These are phyloP conservation scores for Polydrusus cervinus DNA, from an alignment of 2,888 invertebrate species.

Conservation along the genomic window DNA sequence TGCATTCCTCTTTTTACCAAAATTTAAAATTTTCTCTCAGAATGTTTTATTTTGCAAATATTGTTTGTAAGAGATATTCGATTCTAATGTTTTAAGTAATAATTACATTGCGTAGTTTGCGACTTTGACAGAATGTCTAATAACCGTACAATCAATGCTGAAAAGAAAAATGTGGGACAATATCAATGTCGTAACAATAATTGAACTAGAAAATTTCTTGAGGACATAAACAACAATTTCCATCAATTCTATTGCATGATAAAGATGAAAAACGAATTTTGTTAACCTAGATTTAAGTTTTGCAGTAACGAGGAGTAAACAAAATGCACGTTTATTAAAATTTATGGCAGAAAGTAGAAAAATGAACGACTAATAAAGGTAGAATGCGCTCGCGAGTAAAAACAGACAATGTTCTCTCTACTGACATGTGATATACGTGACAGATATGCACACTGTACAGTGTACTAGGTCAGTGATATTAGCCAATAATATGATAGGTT, in stretches of 20 bases:
- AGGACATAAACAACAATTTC: slow-evolving; percentile 2
- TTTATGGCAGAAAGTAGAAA: slow-evolving; percentile 31
- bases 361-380: slow-evolving; percentile 24
- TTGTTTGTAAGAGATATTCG: no score
- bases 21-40: no score
- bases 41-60: no score
- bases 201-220: background rate
- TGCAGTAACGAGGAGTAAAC: slow-evolving; percentile 20
- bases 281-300: slow-evolving; percentile 32
- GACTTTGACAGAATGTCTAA: no score
- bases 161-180: no score
- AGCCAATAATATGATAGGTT: slow-evolving; percentile 28
- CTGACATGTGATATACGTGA: slow-evolving; percentile 28
- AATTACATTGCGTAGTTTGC: no score
- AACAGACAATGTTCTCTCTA: slow-evolving; percentile 18
- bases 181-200: background rate
- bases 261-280: slow-evolving; percentile 31
- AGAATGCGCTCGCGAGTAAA: slow-evolving; percentile 16
- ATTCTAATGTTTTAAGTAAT: no score
- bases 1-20: no score
- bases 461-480: slow-evolving; percentile 49
- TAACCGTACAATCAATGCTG: no score
- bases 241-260: slow-evolving; percentile 1
- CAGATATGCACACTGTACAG: slow-evolving; percentile 21
- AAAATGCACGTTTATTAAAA: slow-evolving; percentile 25